phyloP scores from a whole-genome alignment of 1,140 invertebrate genomes.

The Aphidius ervi region DNA sequence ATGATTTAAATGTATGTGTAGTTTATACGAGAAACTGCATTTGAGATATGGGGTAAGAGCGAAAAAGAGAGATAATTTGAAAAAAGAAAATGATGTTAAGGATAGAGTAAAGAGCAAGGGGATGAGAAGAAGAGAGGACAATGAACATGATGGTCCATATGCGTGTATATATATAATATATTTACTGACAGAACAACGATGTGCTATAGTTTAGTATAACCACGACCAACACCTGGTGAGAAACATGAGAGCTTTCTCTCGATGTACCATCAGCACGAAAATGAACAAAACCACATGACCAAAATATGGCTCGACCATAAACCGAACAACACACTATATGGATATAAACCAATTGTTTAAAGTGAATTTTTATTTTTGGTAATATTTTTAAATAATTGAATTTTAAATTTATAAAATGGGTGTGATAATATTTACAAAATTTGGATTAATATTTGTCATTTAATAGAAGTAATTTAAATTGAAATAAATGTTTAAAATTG shows the following conservation, averaged over 20 bases:
- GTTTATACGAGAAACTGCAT: conserved; percentile 4
- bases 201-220: background rate
- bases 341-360: too few relatives aligned
- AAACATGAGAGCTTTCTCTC: conserved; percentile 11
- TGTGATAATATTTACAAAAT: too few relatives aligned
- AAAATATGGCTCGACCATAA: too few relatives aligned
- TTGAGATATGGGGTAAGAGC: conserved; percentile 1
- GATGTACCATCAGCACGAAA: background rate
- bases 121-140: background rate
- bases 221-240: conserved; percentile 17
- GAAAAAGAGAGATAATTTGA: conserved; percentile 5
- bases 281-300: too few relatives aligned
- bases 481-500: too few relatives aligned
- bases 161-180: background rate
- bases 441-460: too few relatives aligned
- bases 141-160: conserved; percentile 5
- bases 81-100: conserved; percentile 13
- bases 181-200: too few relatives aligned
- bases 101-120: background rate
- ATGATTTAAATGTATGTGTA: background rate
- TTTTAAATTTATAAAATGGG: too few relatives aligned
- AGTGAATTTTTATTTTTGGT: too few relatives aligned
- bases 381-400: too few relatives aligned
- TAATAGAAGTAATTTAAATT: too few relatives aligned
- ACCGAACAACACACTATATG: too few relatives aligned